Evolutionary conservation across 2,797 vertebrate genomes (phyloP).

Genomic region (Nannoperca australis): DNA sequence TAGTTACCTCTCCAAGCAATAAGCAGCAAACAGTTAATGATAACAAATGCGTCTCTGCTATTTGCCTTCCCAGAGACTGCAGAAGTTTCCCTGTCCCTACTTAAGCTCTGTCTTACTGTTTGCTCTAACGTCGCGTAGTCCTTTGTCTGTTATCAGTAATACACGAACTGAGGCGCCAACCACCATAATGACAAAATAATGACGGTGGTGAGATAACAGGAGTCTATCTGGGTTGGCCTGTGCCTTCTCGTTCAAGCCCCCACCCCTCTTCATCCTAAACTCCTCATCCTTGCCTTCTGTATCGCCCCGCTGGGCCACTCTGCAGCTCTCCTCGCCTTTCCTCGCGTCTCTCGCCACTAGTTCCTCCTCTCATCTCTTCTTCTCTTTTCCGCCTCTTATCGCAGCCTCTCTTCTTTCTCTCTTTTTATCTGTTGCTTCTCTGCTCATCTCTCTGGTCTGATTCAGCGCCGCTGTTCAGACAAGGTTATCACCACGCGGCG

Average conservation of each 20-base stretch:
- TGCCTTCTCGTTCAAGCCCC: conserved; percentile 48
- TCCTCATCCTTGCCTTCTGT: conserved; percentile 56
- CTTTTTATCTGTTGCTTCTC: conserved; percentile 50
- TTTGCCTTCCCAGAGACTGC: conserved; percentile 24
- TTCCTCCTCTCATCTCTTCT: conserved; percentile 50
- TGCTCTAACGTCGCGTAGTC: conserved; percentile 62
- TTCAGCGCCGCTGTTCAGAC: conserved; percentile 59
- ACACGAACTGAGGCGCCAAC: conserved; percentile 76
- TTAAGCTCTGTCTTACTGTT: conserved; percentile 65
- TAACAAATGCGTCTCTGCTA: conserved; percentile 27
- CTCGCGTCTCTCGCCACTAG: conserved; percentile 34
- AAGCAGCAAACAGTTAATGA: conserved; percentile 39
- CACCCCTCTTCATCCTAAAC: conserved; percentile 48
- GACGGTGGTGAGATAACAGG: conserved; percentile 76
- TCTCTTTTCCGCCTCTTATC: conserved; percentile 60
- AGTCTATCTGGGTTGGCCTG: conserved; percentile 63
- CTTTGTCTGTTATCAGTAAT: conserved; percentile 81
- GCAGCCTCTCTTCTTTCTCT: conserved; percentile 35
- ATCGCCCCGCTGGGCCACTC: conserved; percentile 54
- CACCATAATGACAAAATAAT: conserved; percentile 84
- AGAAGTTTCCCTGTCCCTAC: conserved; percentile 54
- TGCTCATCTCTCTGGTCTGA: conserved; percentile 58
- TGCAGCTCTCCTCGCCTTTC: conserved; percentile 38
- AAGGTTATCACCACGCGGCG: conserved; percentile 66
- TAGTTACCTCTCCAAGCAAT: conserved; percentile 28